Base-by-base conservation (phyloP, 1,140 invertebrate species). In the Eueides isabella region DNA sequence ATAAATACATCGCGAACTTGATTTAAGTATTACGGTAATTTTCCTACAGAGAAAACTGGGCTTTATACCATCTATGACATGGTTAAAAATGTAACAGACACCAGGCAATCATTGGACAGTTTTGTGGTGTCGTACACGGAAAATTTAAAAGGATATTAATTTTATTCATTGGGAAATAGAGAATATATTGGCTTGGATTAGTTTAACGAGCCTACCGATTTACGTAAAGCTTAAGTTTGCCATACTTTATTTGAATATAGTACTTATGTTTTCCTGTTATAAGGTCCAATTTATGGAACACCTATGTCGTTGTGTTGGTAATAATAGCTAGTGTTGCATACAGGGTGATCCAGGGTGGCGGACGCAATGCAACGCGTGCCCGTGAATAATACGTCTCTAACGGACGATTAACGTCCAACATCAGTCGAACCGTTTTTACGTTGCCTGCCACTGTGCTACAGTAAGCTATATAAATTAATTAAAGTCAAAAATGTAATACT, bases 151-250 rank as follows among this genome's bases (percentile, higher is more conserved):
- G 85, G 74, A 81, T 80, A 92, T 90, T 90, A 89, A 91, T 92
- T 88, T 89, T 90, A 92, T 91, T 85, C 84, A 88, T 92, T 85
- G 82, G 79, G 85, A 85, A 91, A 91, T 90, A 90, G 85, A 86
- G 88, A 84, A 90, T 90, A 90, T 91, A 91, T 92, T 90, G 88
- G 84, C 86, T 84, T 90, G 88, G 85, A 91, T 92, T 91, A 89
- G 89, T 89, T 88, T 85, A 87, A 89, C 83, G 85, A 84, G 86
- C 81, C 75, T 69, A 72, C 68, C 28, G 74, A 78, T 61, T 65
- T 67, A 28, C 63, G 70, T 74, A 74, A 64, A 72, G 61, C 79
- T 64, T 80, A 84, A 77, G 38, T 71, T 55, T 55, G 23, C 0
- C 2, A 55, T 26, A 55, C 12, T 55, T 1, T 26, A 9, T 26